phyloP scores from a whole-genome alignment of 2,113 vertebrate genomes.

The Ctenomys sociabilis region DNA sequence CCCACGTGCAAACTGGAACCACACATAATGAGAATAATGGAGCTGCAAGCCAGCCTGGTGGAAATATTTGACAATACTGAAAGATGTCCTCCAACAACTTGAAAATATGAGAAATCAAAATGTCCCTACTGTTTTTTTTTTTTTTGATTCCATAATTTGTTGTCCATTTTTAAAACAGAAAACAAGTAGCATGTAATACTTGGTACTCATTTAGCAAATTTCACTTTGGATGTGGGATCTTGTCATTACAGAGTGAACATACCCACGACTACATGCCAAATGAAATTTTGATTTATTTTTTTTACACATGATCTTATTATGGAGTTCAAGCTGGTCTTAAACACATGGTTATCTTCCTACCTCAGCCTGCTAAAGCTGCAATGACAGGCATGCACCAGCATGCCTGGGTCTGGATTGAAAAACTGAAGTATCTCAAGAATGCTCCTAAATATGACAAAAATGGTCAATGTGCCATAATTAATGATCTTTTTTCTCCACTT shows the following conservation, averaged over 20 bases:
- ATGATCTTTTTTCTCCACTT: background rate
- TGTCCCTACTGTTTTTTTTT: too few relatives aligned
- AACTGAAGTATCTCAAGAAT: background rate
- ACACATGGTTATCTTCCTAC: too few relatives aligned
- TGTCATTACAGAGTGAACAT: background rate
- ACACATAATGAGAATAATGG: background rate
- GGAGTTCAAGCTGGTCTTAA: too few relatives aligned
- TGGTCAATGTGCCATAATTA: background rate
- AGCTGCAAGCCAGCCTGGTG: background rate
- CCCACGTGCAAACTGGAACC: background rate
- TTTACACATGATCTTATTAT: too few relatives aligned
- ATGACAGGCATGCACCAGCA: too few relatives aligned
- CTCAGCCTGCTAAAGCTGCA: too few relatives aligned
- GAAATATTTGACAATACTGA: background rate
- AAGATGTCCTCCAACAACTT: background rate
- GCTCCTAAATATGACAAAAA: background rate
- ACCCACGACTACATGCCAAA: background rate
- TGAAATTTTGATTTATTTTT: background rate
- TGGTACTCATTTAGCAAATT: background rate
- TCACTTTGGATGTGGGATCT: background rate
- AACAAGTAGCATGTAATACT: background rate
- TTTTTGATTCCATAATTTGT: background rate
- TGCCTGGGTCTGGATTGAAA: background rate
- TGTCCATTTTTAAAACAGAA: background rate
- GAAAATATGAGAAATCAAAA: constrained; percentile 8